phyloP scores from a whole-genome alignment of 37 sponge, comb jelly and placozoan genomes.

The Haliclona indistincta region DNA sequence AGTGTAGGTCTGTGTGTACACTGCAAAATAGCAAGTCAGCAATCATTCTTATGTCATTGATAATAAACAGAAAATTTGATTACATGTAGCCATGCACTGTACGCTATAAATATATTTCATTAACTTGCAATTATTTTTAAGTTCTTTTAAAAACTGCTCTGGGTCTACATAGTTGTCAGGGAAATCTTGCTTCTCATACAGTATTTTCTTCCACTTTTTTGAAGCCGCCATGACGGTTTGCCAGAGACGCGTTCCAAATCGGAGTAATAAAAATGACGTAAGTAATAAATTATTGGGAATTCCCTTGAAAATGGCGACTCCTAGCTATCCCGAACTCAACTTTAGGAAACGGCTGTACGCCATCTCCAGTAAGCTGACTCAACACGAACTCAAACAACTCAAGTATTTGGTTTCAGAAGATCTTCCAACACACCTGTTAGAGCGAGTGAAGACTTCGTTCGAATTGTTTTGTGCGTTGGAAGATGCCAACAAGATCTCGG shows the following conservation, averaged over 20 bases:
- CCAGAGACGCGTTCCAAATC: not conserved
- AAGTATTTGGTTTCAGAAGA: not conserved
- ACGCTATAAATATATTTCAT: not conserved
- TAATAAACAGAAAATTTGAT: too few relatives aligned
- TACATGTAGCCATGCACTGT: not conserved
- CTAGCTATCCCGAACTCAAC: too few relatives aligned
- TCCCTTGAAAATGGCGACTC: too few relatives aligned
- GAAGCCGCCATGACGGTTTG: not conserved
- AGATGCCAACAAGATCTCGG: not conserved
- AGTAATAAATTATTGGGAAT: too few relatives aligned
- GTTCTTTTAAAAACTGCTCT: slow-evolving; percentile 54
- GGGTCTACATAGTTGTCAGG: slow-evolving; percentile 84
- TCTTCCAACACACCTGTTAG: not conserved
- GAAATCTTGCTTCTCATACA: slow-evolving; percentile 63
- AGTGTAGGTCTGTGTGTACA: slow-evolving; percentile 21
- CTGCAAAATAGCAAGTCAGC: not conserved
- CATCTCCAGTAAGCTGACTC: not conserved
- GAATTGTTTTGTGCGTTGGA: slow-evolving; percentile 13
- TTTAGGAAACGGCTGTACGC: not conserved
- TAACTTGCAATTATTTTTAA: slow-evolving; percentile 74
- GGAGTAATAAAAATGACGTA: too few relatives aligned
- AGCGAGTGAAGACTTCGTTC: not conserved
- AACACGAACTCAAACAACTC: not conserved
- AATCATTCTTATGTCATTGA: not conserved
- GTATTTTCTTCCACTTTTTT: slow-evolving; percentile 38